These are phyloP conservation scores for Drosophila vallismaia DNA, from an alignment of 2,888 invertebrate genomes.

Conservation along the genomic window DNA sequence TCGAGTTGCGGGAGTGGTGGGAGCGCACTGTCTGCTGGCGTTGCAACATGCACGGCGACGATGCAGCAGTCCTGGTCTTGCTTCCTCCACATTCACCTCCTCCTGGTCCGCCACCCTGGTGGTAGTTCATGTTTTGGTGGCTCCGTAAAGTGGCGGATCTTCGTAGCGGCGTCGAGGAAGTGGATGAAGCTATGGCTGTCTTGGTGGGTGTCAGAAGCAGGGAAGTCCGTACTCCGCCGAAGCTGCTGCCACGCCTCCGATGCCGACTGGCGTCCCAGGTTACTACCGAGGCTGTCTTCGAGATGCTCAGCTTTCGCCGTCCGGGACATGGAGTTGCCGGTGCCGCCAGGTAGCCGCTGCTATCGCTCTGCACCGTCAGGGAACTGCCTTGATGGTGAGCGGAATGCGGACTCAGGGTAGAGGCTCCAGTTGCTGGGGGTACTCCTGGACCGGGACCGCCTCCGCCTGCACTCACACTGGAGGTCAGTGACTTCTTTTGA, in stretches of 20 bases:
- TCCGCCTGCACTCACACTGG: slow-evolving; percentile 84
- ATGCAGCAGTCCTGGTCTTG: slow-evolving; percentile 85
- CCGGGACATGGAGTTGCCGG: slow-evolving; percentile 79
- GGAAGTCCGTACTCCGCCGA: slow-evolving; percentile 88
- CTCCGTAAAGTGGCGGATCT: slow-evolving; percentile 87
- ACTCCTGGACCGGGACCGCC: slow-evolving; percentile 1
- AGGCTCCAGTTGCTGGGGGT: slow-evolving; percentile 76
- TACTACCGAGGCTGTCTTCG: slow-evolving; percentile 86
- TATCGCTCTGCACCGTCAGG: slow-evolving; percentile 67
- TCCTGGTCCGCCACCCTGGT: slow-evolving; percentile 20
- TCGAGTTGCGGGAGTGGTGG: slow-evolving; percentile 91
- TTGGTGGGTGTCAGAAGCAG: slow-evolving; percentile 86
- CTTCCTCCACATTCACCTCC: slow-evolving; percentile 28
- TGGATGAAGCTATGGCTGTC: slow-evolving; percentile 56
- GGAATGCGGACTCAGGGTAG: slow-evolving; percentile 64
- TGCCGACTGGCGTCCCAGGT: slow-evolving; percentile 90
- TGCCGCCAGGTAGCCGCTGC: slow-evolving; percentile 82
- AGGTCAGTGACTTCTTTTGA: slow-evolving; percentile 83
- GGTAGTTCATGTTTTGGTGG: slow-evolving; percentile 83
- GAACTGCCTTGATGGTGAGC: slow-evolving; percentile 57
- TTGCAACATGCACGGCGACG: slow-evolving; percentile 86
- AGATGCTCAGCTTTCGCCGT: slow-evolving; percentile 84
- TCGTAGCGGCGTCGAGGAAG: slow-evolving; percentile 84
- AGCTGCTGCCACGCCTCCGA: slow-evolving; percentile 89
- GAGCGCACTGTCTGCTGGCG: slow-evolving; percentile 86